Base-by-base conservation (phyloP, 1,140 invertebrate species). In the Calosoma granatense region DNA sequence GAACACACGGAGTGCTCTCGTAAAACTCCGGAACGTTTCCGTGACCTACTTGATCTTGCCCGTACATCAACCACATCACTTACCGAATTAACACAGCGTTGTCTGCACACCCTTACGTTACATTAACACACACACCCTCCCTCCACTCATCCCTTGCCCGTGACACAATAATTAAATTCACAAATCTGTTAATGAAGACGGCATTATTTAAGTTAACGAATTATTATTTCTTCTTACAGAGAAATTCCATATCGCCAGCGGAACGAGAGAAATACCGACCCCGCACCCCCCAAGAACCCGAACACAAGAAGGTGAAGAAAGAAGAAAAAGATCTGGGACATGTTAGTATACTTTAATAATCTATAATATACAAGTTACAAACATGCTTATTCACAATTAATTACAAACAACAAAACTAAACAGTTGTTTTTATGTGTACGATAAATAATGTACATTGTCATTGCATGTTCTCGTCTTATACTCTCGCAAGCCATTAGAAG, bases 241-340 rank as follows among this genome's bases (percentile, higher is more conserved):
- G 82, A 59, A 81, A 86, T 68, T 94, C 92, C 56, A 89, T 94
- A 70, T 94, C 91, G 1, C 92, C 92, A 1, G 88, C 86, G 52
- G 91, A 94, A 67, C 78, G 90, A 60, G 90, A 94, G 68, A 93
- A 93, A 71, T 92, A 92, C 74, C 79, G 82, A 70, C 73, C 86
- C 70, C 74, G 83, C 52, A 83, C 85, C 64, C 74, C 85, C 61
- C 73, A 76, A 69, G 79, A 87, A 73, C 71, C 76, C 62, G 70
- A 87, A 71, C 72, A 85, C 73, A 79, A 79, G 70, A 47, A 47
- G 17, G 75, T 85, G 57, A 85, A 89, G 68, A 90, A 92, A 71
- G 87, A 92, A 70, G 88, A 91, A 70, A 91, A 91, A 74, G 85
- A 87, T 71, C 75, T 85, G 55, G 81, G 83, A 63, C 87, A 90